phyloP scores from a whole-genome alignment of 2,113 vertebrate species.

The Oreochromis niloticus region DNA sequence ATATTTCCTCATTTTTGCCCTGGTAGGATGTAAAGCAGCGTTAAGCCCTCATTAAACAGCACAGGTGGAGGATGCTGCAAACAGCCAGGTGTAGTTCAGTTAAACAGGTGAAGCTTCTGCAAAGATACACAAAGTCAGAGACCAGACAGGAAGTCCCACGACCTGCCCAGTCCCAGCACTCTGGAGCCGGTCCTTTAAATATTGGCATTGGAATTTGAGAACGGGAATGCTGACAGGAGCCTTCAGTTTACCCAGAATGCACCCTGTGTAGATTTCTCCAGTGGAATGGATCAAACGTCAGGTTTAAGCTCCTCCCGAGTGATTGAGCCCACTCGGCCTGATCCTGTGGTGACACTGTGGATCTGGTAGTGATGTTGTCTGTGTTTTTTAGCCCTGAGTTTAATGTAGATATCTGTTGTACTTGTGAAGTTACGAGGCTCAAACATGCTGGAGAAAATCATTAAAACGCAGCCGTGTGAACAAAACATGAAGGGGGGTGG shows the following conservation, averaged over 20 bases:
- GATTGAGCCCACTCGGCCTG: too few species aligned
- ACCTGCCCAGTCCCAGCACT: background rate
- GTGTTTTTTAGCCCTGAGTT: too few species aligned
- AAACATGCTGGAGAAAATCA: too few species aligned
- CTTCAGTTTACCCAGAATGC: background rate
- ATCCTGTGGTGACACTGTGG: too few species aligned
- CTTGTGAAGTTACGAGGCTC: too few species aligned
- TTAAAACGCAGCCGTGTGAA: too few species aligned
- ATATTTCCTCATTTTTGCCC: background rate
- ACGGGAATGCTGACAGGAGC: background rate
- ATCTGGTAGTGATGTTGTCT: too few species aligned
- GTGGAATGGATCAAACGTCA: background rate
- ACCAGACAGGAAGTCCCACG: rapidly evolving
- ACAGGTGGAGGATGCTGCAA: background rate
- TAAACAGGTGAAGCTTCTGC: background rate
- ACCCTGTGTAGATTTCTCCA: background rate
- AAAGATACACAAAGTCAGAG: background rate
- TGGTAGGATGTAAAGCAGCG: background rate
- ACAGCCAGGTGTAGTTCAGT: background rate
- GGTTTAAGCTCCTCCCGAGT: background rate
- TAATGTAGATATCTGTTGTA: too few species aligned
- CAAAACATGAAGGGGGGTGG: too few species aligned
- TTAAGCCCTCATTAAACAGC: background rate
- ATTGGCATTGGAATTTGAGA: background rate
- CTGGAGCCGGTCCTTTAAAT: background rate